A percentile compares a stretch with the other conserved stretches of the same genome.
Conservation (phyloP, 2,797 vertebrate species). For the Pelobates cultripes region DNA sequence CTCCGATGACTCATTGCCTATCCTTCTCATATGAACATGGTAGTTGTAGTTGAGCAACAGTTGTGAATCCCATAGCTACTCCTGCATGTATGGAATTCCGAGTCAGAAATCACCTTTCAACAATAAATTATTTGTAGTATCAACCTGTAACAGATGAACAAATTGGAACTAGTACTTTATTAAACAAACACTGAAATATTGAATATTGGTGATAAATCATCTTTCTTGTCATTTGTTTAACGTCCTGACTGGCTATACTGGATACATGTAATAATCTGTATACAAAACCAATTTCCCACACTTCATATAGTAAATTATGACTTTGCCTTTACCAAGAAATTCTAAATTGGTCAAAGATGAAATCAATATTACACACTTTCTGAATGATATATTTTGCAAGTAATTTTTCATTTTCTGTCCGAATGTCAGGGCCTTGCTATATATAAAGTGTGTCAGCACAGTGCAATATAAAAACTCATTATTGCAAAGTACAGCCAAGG, state of each 20-base stretch:
- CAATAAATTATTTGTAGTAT: neutral
- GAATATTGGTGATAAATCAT: conserved; percentile 21
- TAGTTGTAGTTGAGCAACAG: no score
- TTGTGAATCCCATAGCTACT: no score
- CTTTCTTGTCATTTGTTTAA: conserved; percentile 14
- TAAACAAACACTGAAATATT: neutral
- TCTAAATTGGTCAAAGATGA: conserved; percentile 33
- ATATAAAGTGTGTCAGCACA: conserved; percentile 24
- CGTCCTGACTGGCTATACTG: conserved; percentile 17
- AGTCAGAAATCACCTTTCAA: neutral
- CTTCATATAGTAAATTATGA: conserved; percentile 44
- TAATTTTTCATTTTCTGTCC: conserved; percentile 43
- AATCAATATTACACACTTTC: conserved; percentile 50
- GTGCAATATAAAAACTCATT: conserved; percentile 45
- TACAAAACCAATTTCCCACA: conserved; percentile 38
- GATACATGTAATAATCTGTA: conserved; percentile 33
- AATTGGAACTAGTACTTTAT: neutral
- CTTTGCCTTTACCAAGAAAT: conserved; percentile 33
- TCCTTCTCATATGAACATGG: no score
- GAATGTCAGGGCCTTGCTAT: conserved; percentile 17
- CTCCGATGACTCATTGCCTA: no score
- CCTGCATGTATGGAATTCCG: neutral
- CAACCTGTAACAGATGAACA: neutral
- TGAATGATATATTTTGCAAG: conserved; percentile 41
- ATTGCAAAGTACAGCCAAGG: conserved; percentile 48